These are phyloP conservation scores for Andrena fulva DNA, from an alignment of 2,888 invertebrate species.

Conservation along the genomic window DNA sequence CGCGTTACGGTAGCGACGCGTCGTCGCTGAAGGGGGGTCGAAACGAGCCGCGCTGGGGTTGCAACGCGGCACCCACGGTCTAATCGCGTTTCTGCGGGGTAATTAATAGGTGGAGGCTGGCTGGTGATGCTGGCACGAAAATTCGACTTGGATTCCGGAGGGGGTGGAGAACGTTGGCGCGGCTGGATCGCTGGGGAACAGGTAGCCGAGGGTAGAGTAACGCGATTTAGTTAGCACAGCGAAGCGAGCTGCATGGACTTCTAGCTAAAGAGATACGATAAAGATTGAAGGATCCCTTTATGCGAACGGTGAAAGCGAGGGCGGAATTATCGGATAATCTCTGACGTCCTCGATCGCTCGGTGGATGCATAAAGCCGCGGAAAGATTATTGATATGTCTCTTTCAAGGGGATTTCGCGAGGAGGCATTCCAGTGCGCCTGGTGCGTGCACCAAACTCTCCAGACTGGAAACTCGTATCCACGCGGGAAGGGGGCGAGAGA, in stretches of 20 bases:
- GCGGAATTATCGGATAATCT: not conserved
- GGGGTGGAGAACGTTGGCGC: not conserved
- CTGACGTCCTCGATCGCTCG: not conserved
- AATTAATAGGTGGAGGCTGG: constrained; percentile 64
- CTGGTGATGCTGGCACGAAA: constrained; percentile 40
- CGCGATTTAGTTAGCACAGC: constrained; percentile 4
- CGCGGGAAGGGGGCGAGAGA: constrained; percentile 1
- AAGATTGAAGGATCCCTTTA: no score
- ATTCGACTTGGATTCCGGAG: not conserved
- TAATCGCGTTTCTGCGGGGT: constrained; percentile 66
- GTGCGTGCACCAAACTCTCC: constrained; percentile 24
- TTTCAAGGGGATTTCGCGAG: constrained; percentile 21
- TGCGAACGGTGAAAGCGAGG: not conserved
- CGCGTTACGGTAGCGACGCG: constrained; percentile 71
- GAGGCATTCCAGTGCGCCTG: constrained; percentile 11
- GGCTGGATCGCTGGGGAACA: not conserved
- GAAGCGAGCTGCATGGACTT: not conserved
- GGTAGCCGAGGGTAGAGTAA: not conserved
- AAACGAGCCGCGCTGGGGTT: constrained; percentile 10
- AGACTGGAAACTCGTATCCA: constrained; percentile 43
- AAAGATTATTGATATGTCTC: constrained; percentile 45
- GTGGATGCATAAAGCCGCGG: not conserved
- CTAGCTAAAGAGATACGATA: no score
- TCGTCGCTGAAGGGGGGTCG: constrained; percentile 37
- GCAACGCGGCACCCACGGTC: constrained; percentile 45